phyloP scores from a whole-genome alignment of 2,113 vertebrate species.

The Dendropsophus ebraccatus region DNA sequence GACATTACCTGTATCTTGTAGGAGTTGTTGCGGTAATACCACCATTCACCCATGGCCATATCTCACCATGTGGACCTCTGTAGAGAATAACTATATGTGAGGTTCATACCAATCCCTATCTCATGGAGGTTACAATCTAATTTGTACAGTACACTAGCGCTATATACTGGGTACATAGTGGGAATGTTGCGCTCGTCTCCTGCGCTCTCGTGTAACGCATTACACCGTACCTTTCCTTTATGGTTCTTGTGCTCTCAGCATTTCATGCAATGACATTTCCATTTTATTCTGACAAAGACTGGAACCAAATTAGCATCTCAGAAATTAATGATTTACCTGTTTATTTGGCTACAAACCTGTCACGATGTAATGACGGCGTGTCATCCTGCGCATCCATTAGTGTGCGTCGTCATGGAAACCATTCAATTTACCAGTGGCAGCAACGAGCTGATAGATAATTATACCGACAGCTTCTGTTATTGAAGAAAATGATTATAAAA shows the following conservation, averaged over 20 bases:
- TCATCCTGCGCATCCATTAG: neutral
- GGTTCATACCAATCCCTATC: no score
- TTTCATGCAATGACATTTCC: neutral
- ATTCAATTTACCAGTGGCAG: neutral
- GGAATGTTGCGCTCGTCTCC: no score
- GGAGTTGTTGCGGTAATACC: no score
- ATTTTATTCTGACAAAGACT: neutral
- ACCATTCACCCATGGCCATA: no score
- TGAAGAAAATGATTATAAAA: no score
- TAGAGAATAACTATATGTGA: no score
- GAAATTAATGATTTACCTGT: neutral
- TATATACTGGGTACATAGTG: no score
- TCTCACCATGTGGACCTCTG: no score
- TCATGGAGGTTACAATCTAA: no score
- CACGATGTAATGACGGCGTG: neutral
- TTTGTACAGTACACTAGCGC: no score
- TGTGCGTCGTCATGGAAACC: neutral
- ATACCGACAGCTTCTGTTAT: no score
- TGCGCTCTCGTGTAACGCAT: neutral
- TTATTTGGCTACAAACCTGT: neutral
- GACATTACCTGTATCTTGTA: no score
- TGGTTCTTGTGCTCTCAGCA: neutral
- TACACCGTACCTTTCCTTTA: neutral
- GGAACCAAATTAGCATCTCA: neutral
- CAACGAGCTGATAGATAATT: neutral